Evolutionary conservation across 2,113 vertebrate species (phyloP).

Genomic region (Percina caprodes): DNA sequence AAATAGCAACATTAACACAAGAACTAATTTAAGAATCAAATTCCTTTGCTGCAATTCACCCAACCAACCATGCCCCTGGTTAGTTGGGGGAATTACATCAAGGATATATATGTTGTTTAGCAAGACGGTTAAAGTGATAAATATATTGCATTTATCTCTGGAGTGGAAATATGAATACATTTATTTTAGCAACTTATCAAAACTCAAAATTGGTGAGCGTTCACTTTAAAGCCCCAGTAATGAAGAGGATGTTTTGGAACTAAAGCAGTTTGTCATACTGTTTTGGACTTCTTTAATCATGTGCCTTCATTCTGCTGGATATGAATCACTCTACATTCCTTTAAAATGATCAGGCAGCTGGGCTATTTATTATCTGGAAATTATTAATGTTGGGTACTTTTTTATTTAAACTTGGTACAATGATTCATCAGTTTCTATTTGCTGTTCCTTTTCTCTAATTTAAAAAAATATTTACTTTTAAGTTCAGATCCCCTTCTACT

Average conservation of each 20-base stretch:
- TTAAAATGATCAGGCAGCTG: conserved; percentile 14
- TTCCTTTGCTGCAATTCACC: background rate
- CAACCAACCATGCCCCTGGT: background rate
- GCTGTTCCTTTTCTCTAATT: conserved; percentile 11
- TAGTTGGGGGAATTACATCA: background rate
- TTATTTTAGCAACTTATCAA: conserved; percentile 29
- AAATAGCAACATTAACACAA: background rate
- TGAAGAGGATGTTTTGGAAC: conserved; percentile 16
- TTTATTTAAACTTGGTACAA: background rate
- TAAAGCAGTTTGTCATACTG: conserved; percentile 23
- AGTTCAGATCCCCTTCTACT: conserved; percentile 30
- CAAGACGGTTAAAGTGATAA: background rate
- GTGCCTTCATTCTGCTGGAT: conserved; percentile 10
- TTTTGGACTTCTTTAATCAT: conserved; percentile 19
- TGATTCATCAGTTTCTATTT: conserved; percentile 32
- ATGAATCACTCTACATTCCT: conserved; percentile 40
- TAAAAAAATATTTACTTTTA: background rate
- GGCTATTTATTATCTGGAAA: conserved; percentile 41
- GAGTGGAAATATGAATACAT: conserved; percentile 7
- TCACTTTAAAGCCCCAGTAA: background rate
- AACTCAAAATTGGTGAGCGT: conserved; percentile 20
- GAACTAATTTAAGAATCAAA: background rate
- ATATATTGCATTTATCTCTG: conserved; percentile 2
- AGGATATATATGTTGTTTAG: background rate
- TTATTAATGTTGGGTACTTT: conserved; percentile 11